Evolutionary conservation across 2,888 invertebrate genomes (phyloP), one percentile per base, ranked within the genome.

Genomic region (Micoletzkya japonica): DNA sequence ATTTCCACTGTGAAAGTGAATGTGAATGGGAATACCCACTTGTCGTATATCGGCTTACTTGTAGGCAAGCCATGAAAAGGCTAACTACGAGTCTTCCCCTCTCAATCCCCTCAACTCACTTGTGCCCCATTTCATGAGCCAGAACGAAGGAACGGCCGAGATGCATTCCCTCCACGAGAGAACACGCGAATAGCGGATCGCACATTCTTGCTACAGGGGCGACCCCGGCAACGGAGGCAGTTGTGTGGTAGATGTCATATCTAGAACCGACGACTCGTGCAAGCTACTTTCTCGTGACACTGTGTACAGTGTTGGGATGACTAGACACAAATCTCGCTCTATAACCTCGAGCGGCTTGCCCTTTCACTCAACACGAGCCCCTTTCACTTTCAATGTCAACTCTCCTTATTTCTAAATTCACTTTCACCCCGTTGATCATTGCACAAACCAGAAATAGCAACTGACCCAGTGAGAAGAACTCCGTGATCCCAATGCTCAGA

Each of bases 61-160:
- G 20, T 44, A 44, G 10, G 14, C 20, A 44, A 44, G 44, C 20
- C n/a, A n/a, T n/a, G n/a, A n/a, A n/a, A n/a, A n/a, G n/a, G n/a
- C n/a, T n/a, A n/a, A n/a, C n/a, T n/a, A n/a, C n/a, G n/a, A n/a
- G n/a, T n/a, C n/a, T n/a, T n/a, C n/a, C n/a, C n/a, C n/a, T n/a
- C n/a, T n/a, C n/a, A n/a, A n/a, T n/a, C n/a, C n/a, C n/a, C 17
- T n/a, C 10, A 24, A 49, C 79, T 73, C 66, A 85, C 86, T 85
- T 85, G 71, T 85, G 85, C 6, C 85, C 85, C 85, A 85, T 84
- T 77, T 85, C 85, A 67, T 85, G 85, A 20, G 85, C 85, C 32
- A 86, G 64, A 10, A 85, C 85, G 70, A 85, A 85, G 7, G 81
- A 81, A 66, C 85, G 71, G 32, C 85, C 85, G 36, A 85, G 74